Percentiles rank a stretch among this genome's conserved stretches.
Evolutionary conservation across 2,797 vertebrate species (phyloP).

Genomic region (Zenarchopterus dispar): DNA sequence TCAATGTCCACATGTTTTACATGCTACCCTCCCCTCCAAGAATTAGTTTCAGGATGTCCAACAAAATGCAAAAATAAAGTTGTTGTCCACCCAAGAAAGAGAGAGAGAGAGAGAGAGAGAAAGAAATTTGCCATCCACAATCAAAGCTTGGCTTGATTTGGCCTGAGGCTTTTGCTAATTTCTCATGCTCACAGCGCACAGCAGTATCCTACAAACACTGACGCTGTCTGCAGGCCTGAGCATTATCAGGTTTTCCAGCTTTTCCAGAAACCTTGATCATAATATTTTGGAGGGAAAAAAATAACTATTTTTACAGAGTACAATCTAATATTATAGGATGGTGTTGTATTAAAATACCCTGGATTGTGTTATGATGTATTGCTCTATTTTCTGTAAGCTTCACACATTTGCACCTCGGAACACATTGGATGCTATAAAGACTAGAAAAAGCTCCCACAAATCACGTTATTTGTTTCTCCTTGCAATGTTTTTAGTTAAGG

Average conservation of each 20-base stretch:
- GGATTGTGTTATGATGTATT: slow-evolving; percentile 38
- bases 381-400: slow-evolving; percentile 36
- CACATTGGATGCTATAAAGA: slow-evolving; percentile 55
- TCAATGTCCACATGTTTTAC: slow-evolving; percentile 7
- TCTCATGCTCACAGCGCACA: slow-evolving; percentile 38
- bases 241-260: slow-evolving; percentile 23
- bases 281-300: slow-evolving; percentile 33
- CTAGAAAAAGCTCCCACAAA: slow-evolving; percentile 50
- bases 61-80: slow-evolving; percentile 25
- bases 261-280: slow-evolving; percentile 39
- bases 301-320: slow-evolving; percentile 10
- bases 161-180: slow-evolving; percentile 28
- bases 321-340: slow-evolving; percentile 15
- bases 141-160: slow-evolving; percentile 18
- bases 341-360: slow-evolving; percentile 33
- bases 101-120: no score
- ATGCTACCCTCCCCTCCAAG: slow-evolving; percentile 4
- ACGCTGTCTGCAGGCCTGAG: slow-evolving; percentile 16
- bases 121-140: slow-evolving; percentile 30
- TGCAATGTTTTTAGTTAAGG: slow-evolving; percentile 37
- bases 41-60: slow-evolving; percentile 20
- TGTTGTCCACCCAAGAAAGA: slow-evolving; percentile 38
- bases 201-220: slow-evolving; percentile 30
- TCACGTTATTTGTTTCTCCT: slow-evolving; percentile 58
- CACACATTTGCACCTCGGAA: slow-evolving; percentile 20